phyloP scores from a whole-genome alignment of 35 echinoderm and acorn worm species.

The Holothuria glaberrima region DNA sequence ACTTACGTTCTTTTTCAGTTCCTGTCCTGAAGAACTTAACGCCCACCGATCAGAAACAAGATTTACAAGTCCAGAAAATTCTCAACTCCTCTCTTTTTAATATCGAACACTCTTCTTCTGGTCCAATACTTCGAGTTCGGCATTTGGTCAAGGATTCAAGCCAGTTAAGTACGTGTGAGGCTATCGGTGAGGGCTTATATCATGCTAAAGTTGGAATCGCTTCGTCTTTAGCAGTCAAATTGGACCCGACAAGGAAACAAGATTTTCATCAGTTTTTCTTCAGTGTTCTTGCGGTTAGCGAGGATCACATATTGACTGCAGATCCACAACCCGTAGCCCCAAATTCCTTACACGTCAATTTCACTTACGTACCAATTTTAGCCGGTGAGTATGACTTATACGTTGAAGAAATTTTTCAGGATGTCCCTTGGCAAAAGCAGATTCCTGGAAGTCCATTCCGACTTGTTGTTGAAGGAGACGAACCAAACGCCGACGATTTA shows the following conservation, averaged over 20 bases:
- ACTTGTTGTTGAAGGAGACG: constrained; percentile 17
- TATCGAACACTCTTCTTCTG: not conserved
- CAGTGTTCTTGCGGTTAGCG: constrained; percentile 37
- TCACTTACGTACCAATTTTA: constrained; percentile 19
- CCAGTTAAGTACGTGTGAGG: not conserved
- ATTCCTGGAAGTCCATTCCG: constrained; percentile 21
- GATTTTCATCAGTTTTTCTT: not conserved
- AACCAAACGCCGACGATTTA: not conserved
- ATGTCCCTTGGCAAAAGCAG: not conserved
- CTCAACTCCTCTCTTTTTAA: not conserved
- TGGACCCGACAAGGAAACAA: not conserved
- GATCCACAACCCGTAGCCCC: not conserved
- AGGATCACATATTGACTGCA: constrained; percentile 5
- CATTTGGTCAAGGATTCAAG: not conserved
- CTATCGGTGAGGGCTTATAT: not conserved
- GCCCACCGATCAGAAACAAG: too few species aligned
- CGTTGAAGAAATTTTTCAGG: not conserved
- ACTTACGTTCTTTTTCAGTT: too few species aligned
- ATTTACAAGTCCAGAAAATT: too few species aligned
- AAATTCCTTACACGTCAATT: not conserved
- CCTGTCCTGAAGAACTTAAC: too few species aligned
- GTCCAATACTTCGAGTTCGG: not conserved
- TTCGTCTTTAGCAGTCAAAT: not conserved
- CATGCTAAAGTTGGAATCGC: not conserved
- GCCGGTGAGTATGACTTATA: constrained; percentile 34